Evolutionary conservation across 1,140 invertebrate genomes (phyloP).

Genomic region (Tetragnatha versicolor): DNA sequence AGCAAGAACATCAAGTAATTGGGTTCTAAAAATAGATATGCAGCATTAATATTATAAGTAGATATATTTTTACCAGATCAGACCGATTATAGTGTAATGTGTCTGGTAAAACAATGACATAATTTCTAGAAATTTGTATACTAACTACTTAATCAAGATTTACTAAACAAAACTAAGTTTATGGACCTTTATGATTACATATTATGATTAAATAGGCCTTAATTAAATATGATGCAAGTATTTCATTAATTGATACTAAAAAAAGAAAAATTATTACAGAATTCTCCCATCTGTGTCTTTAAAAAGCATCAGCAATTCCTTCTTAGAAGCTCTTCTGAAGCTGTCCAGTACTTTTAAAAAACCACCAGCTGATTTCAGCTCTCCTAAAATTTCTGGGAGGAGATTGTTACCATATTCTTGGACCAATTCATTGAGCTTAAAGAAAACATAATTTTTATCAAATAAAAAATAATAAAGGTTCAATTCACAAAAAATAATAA

Average conservation of each 20-base stretch:
- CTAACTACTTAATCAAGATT: too few relatives aligned
- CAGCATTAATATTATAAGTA: constrained; percentile 7
- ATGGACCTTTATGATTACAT: too few relatives aligned
- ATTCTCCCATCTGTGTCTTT: constrained; percentile 68
- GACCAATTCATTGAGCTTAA: constrained; percentile 67
- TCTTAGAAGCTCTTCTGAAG: constrained; percentile 68
- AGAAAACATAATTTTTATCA: too few relatives aligned
- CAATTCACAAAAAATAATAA: background rate
- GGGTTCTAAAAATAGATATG: constrained; percentile 65
- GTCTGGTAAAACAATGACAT: too few relatives aligned
- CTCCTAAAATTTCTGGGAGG: constrained; percentile 70
- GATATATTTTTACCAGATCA: too few relatives aligned
- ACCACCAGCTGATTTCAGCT: constrained; percentile 70
- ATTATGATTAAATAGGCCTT: too few relatives aligned
- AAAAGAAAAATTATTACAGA: constrained; percentile 63
- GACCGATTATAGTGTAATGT: too few relatives aligned
- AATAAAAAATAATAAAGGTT: too few relatives aligned
- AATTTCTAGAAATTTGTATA: too few relatives aligned
- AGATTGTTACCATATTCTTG: constrained; percentile 68
- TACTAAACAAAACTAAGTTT: too few relatives aligned
- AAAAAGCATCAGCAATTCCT: constrained; percentile 71
- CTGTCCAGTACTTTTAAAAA: constrained; percentile 72
- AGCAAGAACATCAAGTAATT: constrained; percentile 75
- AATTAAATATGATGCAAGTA: background rate
- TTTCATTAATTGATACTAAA: background rate